Evolutionary conservation across 2,113 vertebrate genomes (phyloP).

Genomic region (Epinephelus cyanopodus): DNA sequence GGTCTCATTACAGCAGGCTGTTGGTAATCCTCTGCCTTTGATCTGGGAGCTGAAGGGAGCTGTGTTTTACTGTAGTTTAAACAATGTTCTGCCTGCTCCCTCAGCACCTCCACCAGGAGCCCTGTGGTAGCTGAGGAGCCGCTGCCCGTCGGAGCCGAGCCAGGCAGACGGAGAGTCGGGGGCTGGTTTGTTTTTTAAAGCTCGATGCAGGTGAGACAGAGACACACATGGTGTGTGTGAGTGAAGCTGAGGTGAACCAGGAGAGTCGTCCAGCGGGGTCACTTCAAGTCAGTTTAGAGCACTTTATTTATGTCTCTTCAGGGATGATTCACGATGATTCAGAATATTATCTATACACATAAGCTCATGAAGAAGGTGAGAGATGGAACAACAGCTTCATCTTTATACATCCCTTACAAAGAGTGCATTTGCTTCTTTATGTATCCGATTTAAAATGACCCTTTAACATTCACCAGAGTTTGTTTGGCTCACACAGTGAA

Average conservation of each 20-base stretch:
- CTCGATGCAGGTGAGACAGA: slow-evolving; percentile 27
- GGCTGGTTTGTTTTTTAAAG: slow-evolving; percentile 25
- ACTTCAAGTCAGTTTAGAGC: slow-evolving; percentile 3
- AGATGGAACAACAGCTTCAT: not conserved
- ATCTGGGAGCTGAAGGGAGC: slow-evolving; percentile 75
- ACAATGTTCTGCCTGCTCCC: slow-evolving; percentile 63
- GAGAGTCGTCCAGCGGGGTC: not conserved
- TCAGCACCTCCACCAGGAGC: slow-evolving; percentile 74
- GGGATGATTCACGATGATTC: slow-evolving; percentile 23
- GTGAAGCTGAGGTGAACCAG: slow-evolving; percentile 48
- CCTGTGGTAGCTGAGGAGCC: slow-evolving; percentile 56
- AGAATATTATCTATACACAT: slow-evolving; percentile 3
- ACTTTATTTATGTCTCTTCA: slow-evolving; percentile 27
- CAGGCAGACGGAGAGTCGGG: not conserved
- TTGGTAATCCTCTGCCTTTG: slow-evolving; percentile 81
- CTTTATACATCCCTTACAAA: not conserved
- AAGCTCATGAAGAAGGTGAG: not conserved
- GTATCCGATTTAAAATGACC: too few relatives aligned
- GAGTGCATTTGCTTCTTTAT: too few relatives aligned
- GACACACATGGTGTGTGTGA: slow-evolving; percentile 12
- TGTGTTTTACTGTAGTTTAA: slow-evolving; percentile 74
- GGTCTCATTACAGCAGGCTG: slow-evolving; percentile 80
- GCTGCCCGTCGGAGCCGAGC: slow-evolving; percentile 7
- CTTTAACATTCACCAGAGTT: too few relatives aligned
- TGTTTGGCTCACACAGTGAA: too few relatives aligned